phyloP scores from a whole-genome alignment of 2,113 vertebrate species.

The Cyanistes caeruleus region DNA sequence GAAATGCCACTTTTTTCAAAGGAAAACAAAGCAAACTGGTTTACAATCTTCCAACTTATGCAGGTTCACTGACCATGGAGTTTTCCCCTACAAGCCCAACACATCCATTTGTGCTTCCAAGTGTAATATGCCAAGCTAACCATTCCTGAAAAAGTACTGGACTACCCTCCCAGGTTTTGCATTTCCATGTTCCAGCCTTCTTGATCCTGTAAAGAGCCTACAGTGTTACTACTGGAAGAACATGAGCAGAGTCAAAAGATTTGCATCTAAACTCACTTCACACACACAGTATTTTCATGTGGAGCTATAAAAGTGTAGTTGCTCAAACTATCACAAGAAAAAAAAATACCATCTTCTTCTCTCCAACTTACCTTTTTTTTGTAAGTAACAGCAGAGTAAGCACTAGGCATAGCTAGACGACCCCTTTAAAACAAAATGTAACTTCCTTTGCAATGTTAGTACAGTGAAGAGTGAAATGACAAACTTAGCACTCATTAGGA shows the following conservation, averaged over 20 bases:
- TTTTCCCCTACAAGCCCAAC: not conserved
- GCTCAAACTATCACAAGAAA: not conserved
- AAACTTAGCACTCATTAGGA: not conserved
- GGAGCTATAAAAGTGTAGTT: not conserved
- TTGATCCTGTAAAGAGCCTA: not conserved
- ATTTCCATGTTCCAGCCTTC: not conserved
- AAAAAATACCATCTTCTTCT: not conserved
- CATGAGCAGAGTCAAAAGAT: not conserved
- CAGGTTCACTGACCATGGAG: not conserved
- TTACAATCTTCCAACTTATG: not conserved
- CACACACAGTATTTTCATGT: not conserved
- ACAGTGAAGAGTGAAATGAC: not conserved
- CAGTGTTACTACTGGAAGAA: not conserved
- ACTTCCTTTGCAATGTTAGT: not conserved
- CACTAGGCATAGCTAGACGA: not conserved
- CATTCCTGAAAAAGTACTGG: not conserved
- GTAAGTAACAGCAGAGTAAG: not conserved
- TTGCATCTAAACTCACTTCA: not conserved
- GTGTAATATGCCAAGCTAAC: not conserved
- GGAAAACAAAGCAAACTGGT: not conserved
- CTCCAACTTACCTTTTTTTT: accelerated
- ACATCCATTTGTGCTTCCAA: not conserved
- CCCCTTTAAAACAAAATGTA: not conserved
- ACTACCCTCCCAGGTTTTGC: not conserved
- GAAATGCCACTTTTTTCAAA: not conserved